A percentile compares a stretch with the other conserved stretches of the same genome.
phyloP scores from a whole-genome alignment of 2,797 vertebrate genomes.

The Spatula versicolor region DNA sequence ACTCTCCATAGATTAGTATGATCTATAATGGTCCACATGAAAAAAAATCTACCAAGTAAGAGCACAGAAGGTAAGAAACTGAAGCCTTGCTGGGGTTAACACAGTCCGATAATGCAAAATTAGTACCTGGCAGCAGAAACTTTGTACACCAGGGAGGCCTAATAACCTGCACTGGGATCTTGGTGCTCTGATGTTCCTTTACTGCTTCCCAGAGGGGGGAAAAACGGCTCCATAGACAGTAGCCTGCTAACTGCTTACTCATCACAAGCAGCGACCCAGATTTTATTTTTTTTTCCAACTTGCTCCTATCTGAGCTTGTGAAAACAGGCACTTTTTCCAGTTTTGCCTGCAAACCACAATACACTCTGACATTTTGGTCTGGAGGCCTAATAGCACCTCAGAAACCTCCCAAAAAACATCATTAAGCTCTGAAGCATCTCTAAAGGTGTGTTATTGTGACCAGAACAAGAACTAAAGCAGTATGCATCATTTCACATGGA shows the following conservation, averaged over 20 bases:
- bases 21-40: not conserved
- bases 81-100: not conserved
- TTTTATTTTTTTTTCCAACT: constrained; percentile 28
- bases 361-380: not conserved
- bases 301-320: not conserved
- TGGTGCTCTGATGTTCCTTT: constrained; percentile 21
- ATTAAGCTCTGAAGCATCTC: not conserved
- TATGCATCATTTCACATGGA: not conserved
- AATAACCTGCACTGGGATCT: constrained; percentile 49
- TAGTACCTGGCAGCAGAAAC: not conserved
- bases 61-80: not conserved
- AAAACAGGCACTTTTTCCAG: constrained; percentile 29
- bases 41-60: not conserved
- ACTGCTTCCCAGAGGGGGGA: constrained; percentile 1
- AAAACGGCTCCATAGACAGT: fast-evolving
- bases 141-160: not conserved
- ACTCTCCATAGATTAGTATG: not conserved
- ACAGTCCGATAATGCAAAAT: not conserved
- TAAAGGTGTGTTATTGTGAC: not conserved
- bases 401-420: not conserved
- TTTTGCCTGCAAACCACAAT: constrained; percentile 25
- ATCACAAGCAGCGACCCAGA: constrained; percentile 56
- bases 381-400: not conserved
- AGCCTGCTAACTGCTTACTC: constrained; percentile 43
- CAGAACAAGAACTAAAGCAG: not conserved